A percentile compares a stretch with the other conserved stretches of the same genome.
Evolutionary conservation across 2,113 vertebrate species (phyloP).

Genomic region (Vidua macroura): DNA sequence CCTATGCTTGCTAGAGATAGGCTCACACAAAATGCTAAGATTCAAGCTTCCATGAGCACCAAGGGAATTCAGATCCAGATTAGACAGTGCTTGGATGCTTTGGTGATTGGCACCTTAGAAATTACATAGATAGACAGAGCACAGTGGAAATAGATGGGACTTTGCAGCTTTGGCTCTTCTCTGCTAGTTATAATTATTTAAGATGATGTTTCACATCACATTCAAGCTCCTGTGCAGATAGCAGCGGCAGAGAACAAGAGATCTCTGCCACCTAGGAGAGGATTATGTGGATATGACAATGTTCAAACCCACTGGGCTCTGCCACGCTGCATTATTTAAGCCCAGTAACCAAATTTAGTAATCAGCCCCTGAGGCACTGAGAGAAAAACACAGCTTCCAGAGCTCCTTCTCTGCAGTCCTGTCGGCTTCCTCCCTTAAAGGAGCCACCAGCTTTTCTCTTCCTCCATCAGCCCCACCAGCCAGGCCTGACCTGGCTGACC

Average conservation of each 20-base stretch:
- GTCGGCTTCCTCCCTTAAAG: slow-evolving; percentile 4
- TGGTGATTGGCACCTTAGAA: slow-evolving; percentile 55
- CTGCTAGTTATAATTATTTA: slow-evolving; percentile 65
- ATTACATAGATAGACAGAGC: slow-evolving; percentile 48
- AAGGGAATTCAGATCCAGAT: not conserved
- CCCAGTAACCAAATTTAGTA: slow-evolving; percentile 69
- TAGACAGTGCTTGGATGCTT: slow-evolving; percentile 44
- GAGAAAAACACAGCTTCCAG: slow-evolving; percentile 54
- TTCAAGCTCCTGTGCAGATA: slow-evolving; percentile 51
- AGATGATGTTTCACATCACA: slow-evolving; percentile 60
- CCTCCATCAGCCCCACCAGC: not conserved
- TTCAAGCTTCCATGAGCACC: not conserved
- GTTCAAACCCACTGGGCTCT: slow-evolving; percentile 67
- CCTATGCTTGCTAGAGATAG: not conserved
- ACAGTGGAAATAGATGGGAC: slow-evolving; percentile 51
- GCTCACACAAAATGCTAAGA: not conserved
- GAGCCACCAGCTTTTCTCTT: not conserved
- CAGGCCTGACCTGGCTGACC: not conserved
- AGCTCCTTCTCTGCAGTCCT: slow-evolving; percentile 32
- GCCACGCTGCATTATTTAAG: slow-evolving; percentile 70
- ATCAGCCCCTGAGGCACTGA: slow-evolving; percentile 38
- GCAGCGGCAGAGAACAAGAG: slow-evolving; percentile 20
- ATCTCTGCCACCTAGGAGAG: slow-evolving; percentile 58
- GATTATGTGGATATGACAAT: slow-evolving; percentile 59
- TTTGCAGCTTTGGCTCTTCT: slow-evolving; percentile 61